A percentile compares a stretch with the other conserved stretches of the same genome.
Evolutionary conservation across 2,888 invertebrate genomes (phyloP).

Genomic region (Mycalesis mineus): DNA sequence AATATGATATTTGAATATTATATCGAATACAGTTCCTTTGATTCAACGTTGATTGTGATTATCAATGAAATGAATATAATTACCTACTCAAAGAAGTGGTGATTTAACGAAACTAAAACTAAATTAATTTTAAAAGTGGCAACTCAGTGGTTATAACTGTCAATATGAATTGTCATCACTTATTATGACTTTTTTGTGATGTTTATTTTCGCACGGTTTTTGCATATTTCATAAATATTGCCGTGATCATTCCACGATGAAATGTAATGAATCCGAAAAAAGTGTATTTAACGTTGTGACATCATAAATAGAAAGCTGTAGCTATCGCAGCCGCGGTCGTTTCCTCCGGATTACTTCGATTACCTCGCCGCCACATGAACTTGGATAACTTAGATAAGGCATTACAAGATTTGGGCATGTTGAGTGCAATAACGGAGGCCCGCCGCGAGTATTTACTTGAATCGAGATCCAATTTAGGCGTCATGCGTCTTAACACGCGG

Average conservation of each 20-base stretch:
- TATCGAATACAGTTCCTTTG: no score
- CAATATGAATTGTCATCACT: slow-evolving; percentile 30
- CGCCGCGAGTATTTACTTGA: slow-evolving; percentile 77
- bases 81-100: no score
- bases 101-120: background rate
- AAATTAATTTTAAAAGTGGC: background rate
- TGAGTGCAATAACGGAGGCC: slow-evolving; percentile 78
- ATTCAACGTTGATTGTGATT: no score
- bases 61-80: no score
- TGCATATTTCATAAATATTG: slow-evolving; percentile 51
- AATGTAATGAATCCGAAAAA: slow-evolving; percentile 63
- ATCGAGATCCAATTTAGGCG: slow-evolving; percentile 64
- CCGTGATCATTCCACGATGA: slow-evolving; percentile 52
- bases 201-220: slow-evolving; percentile 70
- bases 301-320: slow-evolving; percentile 13
- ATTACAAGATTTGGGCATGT: slow-evolving; percentile 79
- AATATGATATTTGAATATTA: no score
- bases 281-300: slow-evolving; percentile 44
- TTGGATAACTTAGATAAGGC: slow-evolving; percentile 78
- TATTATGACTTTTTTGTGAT: slow-evolving; percentile 73
- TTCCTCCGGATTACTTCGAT: slow-evolving; percentile 46
- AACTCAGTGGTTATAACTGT: background rate
- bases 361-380: slow-evolving; percentile 66
- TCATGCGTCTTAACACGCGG: slow-evolving; percentile 78
- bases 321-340: slow-evolving; percentile 9